Base-by-base conservation (phyloP, 2,888 invertebrate genomes). In the Saturnia pavonia region DNA sequence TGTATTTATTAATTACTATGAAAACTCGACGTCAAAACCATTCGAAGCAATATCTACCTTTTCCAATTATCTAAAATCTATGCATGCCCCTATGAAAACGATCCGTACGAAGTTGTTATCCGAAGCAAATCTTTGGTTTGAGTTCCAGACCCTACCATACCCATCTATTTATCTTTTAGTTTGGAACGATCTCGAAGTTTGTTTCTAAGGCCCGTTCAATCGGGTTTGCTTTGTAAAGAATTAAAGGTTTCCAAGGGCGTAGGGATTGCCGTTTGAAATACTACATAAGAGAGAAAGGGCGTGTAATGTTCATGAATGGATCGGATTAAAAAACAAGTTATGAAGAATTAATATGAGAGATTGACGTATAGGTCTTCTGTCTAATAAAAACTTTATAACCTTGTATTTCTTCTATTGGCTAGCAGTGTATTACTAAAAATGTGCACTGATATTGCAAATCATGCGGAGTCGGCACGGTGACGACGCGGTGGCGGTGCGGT, bases 121-220 rank as follows among this genome's bases (percentile, higher is more conserved):
- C 63, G 45, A n/a, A 48, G 45, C 43, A 69, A 69, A 74, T 73
- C 74, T 74, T 25, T 70, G 73, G 73, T 78, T 78, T 75, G 76
- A 71, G 67, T 78, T 78, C 70, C 74, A 74, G 78, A 73, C 74
- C 76, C 72, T 71, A 67, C 69, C 73, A 74, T 25, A 27, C 57
- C 11, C 54, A 76, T 79, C 73, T 80, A 76, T 80, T 78, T 77
- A 76, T 72, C 73, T 77, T 77, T 66, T 51, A 68, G 74, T 76
- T 72, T 69, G 71, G 40, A 77, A 80, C 25, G 25, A 25, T 74
- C 72, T 67, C 68, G 74, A 74, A 76, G 76, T 76, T 79, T 76
- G 77, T 78, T 77, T 77, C 78, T 78, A 69, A 42, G 57, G 40
- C 25, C 25, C 34, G 16, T 63, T 69, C 57, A 69, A 69, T 63